Evolutionary conservation across 2,113 vertebrate species (phyloP).

Genomic region (Cyanoramphus novaezelandiae): DNA sequence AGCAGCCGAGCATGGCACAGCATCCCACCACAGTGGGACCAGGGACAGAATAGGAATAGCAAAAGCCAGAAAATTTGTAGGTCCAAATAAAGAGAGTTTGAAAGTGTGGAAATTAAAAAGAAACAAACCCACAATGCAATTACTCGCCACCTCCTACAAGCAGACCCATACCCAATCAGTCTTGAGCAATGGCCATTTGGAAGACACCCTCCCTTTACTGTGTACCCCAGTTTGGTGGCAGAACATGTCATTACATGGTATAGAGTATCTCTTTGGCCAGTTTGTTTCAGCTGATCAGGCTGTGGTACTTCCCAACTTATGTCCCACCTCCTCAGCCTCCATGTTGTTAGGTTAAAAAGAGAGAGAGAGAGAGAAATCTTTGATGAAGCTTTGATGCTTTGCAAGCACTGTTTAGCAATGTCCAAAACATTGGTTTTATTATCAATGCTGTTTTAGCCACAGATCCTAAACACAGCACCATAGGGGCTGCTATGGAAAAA

Average conservation of each 20-base stretch:
- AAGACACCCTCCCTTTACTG: neutral
- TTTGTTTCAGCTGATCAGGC: neutral
- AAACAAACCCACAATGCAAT: neutral
- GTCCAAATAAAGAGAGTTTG: neutral
- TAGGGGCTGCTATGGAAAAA: neutral
- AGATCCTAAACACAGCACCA: neutral
- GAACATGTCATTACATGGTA: neutral
- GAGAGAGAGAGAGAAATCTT: no score
- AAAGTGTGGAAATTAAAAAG: neutral
- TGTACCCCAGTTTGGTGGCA: neutral
- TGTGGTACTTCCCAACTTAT: neutral
- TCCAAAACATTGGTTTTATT: neutral
- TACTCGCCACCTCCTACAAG: neutral
- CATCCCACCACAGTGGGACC: fast-evolving
- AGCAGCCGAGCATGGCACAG: neutral
- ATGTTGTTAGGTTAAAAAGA: neutral
- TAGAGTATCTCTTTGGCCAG: neutral
- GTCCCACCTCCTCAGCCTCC: no score
- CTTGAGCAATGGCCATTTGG: neutral
- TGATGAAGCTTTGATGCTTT: neutral
- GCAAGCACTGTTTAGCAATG: neutral
- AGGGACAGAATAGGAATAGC: neutral
- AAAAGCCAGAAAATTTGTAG: neutral
- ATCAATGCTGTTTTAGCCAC: neutral
- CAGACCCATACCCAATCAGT: neutral